Percentiles rank a stretch among this genome's conserved stretches.
Evolutionary conservation across 2,797 vertebrate species (phyloP).

Genomic region (Aselliscus stoliczkanus): DNA sequence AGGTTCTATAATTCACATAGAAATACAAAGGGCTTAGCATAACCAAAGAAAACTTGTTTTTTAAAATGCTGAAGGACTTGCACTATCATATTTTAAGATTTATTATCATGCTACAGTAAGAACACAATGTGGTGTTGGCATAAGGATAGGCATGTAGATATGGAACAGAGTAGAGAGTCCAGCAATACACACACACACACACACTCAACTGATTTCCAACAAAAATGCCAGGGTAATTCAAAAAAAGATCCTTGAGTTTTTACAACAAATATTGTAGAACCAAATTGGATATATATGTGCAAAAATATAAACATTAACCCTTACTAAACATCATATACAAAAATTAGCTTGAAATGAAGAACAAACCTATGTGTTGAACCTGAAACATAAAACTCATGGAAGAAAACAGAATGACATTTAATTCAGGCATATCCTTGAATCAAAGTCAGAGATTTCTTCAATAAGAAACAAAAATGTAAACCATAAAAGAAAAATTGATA

Average conservation of each 20-base stretch:
- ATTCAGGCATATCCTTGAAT: neutral
- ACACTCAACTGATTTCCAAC: neutral
- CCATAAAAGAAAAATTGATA: neutral
- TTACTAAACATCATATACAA: neutral
- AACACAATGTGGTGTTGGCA: neutral
- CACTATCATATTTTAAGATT: neutral
- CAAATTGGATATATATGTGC: neutral
- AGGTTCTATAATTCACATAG: neutral
- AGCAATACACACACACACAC: no score
- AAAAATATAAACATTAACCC: neutral
- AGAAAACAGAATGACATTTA: neutral
- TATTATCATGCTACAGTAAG: no score
- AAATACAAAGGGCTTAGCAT: neutral
- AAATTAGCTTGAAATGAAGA: neutral
- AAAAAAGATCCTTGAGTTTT: no score
- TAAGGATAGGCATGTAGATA: neutral
- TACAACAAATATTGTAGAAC: neutral
- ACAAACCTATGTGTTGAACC: neutral
- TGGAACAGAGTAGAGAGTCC: no score
- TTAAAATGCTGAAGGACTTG: neutral
- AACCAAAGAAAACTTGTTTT: neutral
- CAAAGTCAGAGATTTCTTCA: neutral
- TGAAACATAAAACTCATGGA: neutral
- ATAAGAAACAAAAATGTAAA: neutral
- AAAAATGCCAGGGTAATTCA: neutral